phyloP scores from a whole-genome alignment of 2,888 invertebrate genomes.

The Caenorhabditis sulstoni region DNA sequence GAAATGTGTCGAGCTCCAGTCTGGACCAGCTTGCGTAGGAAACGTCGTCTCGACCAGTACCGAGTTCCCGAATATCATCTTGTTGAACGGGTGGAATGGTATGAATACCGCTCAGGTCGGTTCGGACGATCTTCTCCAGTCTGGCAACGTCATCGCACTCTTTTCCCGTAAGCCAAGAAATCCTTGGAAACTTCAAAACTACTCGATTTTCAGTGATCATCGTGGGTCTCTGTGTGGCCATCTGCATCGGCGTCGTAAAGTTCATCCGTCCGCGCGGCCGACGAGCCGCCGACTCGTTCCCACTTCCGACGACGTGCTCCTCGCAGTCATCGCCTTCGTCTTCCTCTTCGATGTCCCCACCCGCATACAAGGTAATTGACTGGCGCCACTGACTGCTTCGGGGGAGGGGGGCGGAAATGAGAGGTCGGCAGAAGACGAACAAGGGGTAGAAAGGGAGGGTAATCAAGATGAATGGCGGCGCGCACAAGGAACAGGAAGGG shows the following conservation, averaged over 20 bases:
- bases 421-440: slow-evolving; percentile 7
- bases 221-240: slow-evolving; percentile 16
- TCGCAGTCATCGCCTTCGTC: not conserved
- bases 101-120: not conserved
- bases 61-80: not conserved
- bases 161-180: not conserved
- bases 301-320: not conserved
- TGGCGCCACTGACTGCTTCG: slow-evolving; percentile 20
- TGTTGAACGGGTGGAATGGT: not conserved
- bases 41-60: not conserved
- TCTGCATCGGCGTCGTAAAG: slow-evolving; percentile 1
- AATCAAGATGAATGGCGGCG: slow-evolving; percentile 25
- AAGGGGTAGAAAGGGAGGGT: slow-evolving; percentile 9
- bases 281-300: not conserved
- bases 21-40: slow-evolving; percentile 13
- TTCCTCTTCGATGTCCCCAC: not conserved
- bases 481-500: not conserved
- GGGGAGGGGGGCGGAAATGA: slow-evolving; percentile 15
- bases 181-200: not conserved
- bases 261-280: slow-evolving; percentile 17
- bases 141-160: too few relatives aligned
- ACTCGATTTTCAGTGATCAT: slow-evolving; percentile 15
- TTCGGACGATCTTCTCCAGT: too few relatives aligned
- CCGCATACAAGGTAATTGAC: slow-evolving; percentile 37
- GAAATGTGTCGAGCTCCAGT: slow-evolving; percentile 12